A percentile compares a stretch with the other conserved stretches of the same genome.
Conservation (phyloP, 2,888 invertebrate species). For the Physocephala rufipes region DNA sequence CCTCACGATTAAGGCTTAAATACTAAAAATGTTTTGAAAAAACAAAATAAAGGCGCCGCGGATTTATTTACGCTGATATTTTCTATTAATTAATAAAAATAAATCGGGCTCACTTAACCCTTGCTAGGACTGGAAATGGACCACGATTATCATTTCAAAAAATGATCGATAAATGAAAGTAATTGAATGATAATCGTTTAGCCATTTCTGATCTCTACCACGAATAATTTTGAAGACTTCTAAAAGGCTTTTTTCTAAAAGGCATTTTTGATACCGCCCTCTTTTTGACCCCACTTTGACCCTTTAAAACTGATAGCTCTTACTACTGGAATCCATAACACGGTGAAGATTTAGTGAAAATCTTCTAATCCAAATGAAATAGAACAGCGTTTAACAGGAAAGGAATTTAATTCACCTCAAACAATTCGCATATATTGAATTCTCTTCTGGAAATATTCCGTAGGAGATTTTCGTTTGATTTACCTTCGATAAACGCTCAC, state of each 20-base stretch:
- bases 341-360: slow-evolving; percentile 46
- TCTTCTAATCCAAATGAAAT: slow-evolving; percentile 35
- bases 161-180: not conserved
- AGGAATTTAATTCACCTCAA: too few relatives aligned
- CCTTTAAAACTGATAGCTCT: slow-evolving; percentile 31
- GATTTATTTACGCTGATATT: too few relatives aligned
- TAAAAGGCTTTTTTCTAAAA: not conserved
- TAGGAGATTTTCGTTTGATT: too few relatives aligned
- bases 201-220: not conserved
- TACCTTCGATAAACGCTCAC: slow-evolving; percentile 23
- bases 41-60: too few relatives aligned
- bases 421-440: not conserved
- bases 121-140: too few relatives aligned
- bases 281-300: not conserved
- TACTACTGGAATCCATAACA: slow-evolving; percentile 49
- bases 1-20: too few relatives aligned
- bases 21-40: too few relatives aligned
- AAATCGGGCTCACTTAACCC: too few relatives aligned
- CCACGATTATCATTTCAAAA: too few relatives aligned
- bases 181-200: not conserved
- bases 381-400: slow-evolving; percentile 9
- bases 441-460: not conserved
- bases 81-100: too few relatives aligned
- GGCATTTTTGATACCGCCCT: not conserved
- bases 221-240: not conserved